Base-by-base conservation (phyloP, 2,888 invertebrate species). In the Yponomeuta malinellus region DNA sequence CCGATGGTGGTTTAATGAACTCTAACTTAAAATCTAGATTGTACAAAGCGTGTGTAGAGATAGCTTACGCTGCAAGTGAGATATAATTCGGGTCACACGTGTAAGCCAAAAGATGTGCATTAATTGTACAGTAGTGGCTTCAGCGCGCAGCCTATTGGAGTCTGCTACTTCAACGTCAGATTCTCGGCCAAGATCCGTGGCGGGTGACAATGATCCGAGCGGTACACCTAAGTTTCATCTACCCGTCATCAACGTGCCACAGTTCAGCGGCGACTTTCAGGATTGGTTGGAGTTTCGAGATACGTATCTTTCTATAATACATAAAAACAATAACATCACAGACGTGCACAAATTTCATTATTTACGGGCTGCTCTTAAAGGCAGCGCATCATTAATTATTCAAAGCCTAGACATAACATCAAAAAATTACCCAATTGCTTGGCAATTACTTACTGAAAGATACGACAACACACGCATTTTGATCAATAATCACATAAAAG, bases 391-490 rank as follows among this genome's bases (percentile, higher is more conserved):
- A 23, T 10, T 48, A 6, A 23, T 68, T 10, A 48, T 68, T 15
- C 6, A 48, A n/a, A 68, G 33, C 43, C 15, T 66, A 6, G 66
- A 66, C 15, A 29, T 66, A 5, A 66, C 9, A 33, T 29, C 12
- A 12, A 31, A 12, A 5, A 68, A 68, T n/a, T 68, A 68, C 23
- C 48, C 31, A 6, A 23, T 48, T 12, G 68, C 68, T 68, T 33
- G 33, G 33, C 33, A 33, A 33, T 68, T 68, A 37, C 43, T 68
- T 10, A n/a, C 33, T 23, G 43, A 68, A n/a, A 10, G 67, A 23
- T 68, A 68, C 31, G 71, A 77, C 48, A 77, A 76, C 43, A 71
- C 73, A 9, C 72, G 73, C 4, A 23, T 78, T 9, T 65, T 78
- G 9, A 29, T 76, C 15, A 75, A 76, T 65, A 74, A 76, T 70